These are phyloP conservation scores for Vidua macroura DNA, from an alignment of 2,113 vertebrate genomes.

Conservation along the genomic window DNA sequence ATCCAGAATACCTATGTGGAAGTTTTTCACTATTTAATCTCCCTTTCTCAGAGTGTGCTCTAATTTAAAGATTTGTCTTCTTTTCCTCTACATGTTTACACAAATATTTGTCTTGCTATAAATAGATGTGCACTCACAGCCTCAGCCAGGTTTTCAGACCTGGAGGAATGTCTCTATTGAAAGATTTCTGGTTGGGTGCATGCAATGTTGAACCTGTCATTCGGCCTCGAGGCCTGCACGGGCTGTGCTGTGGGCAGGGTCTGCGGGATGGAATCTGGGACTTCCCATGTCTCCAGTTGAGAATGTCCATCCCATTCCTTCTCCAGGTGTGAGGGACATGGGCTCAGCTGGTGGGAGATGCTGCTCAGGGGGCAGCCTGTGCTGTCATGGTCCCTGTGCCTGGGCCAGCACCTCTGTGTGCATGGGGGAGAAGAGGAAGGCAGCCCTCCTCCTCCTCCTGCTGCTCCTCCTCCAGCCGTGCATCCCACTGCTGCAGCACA, in stretches of 20 bases:
- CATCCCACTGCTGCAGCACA: background rate
- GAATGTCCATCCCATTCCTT: background rate
- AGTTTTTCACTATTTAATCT: background rate
- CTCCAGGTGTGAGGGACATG: background rate
- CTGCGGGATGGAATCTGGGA: background rate
- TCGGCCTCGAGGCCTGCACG: accelerated
- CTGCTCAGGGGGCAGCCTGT: background rate
- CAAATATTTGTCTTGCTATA: background rate
- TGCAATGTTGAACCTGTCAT: accelerated
- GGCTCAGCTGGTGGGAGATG: accelerated
- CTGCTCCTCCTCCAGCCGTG: background rate
- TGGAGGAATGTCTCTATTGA: background rate
- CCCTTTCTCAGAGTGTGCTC: background rate
- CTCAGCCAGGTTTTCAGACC: background rate
- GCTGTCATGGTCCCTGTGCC: accelerated
- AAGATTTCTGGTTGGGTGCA: background rate
- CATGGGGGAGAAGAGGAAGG: background rate
- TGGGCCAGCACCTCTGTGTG: background rate
- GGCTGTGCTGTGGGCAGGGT: background rate
- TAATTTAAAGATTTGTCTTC: background rate
- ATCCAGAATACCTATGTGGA: background rate
- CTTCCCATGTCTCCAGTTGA: background rate
- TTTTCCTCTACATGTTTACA: background rate
- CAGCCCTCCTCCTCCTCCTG: background rate
- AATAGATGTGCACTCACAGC: background rate